Conservation (phyloP, 2,888 invertebrate species). For the Didymodactylos carnosus region DNA sequence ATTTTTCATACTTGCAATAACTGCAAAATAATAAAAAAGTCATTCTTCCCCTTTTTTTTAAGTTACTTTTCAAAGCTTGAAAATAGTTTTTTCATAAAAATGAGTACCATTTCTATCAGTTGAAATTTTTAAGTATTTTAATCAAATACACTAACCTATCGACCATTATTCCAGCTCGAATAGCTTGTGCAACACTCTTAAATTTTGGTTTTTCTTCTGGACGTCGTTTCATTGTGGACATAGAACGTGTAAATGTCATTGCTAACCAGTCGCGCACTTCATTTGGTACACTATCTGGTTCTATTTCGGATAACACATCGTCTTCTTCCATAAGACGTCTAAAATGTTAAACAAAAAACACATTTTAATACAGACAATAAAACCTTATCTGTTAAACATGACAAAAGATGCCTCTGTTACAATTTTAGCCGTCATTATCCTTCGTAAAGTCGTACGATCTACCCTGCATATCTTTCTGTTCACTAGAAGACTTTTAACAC, state of each 20-base stretch:
- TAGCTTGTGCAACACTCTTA: constrained; percentile 81
- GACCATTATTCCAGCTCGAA: constrained; percentile 87
- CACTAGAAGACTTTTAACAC: no score
- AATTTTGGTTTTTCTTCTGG: constrained; percentile 52
- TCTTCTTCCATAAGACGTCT: constrained; percentile 47
- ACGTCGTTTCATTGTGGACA: constrained; percentile 26
- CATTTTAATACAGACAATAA: not conserved
- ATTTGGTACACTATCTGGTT: constrained; percentile 81
- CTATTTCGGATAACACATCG: constrained; percentile 68
- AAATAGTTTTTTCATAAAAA: not conserved
- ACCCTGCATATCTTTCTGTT: no score
- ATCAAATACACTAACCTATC: constrained; percentile 42
- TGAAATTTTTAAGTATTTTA: not conserved
- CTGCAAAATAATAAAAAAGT: no score
- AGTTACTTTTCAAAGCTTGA: not conserved
- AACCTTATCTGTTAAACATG: no score
- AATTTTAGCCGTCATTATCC: no score
- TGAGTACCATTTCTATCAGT: not conserved
- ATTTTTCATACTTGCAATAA: no score
- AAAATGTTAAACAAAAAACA: not conserved
- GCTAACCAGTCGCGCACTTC: constrained; percentile 91
- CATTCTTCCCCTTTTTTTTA: not conserved
- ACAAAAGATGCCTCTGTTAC: no score
- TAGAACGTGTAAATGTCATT: constrained; percentile 65
- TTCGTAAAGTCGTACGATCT: no score